These are phyloP conservation scores for Drosophila bocqueti DNA, from an alignment of 1,140 invertebrate species.

Conservation along the genomic window DNA sequence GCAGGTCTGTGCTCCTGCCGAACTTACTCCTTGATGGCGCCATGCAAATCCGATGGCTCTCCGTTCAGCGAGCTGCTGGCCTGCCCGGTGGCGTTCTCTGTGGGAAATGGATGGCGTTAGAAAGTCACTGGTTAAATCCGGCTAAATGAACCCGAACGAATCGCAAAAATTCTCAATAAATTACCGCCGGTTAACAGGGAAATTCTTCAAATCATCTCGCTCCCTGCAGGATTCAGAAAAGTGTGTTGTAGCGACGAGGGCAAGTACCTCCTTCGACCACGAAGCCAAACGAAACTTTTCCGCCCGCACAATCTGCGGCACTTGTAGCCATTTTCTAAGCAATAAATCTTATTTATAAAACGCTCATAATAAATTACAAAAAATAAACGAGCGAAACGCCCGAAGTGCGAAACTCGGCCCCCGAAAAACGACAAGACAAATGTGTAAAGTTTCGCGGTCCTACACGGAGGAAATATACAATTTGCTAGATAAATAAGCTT, in stretches of 20 bases:
- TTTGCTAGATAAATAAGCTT: background rate
- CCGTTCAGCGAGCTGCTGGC: conserved; percentile 66
- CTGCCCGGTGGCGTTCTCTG: conserved; percentile 76
- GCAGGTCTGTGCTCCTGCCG: background rate
- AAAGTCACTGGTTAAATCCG: conserved; percentile 6
- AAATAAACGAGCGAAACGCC: conserved; percentile 59
- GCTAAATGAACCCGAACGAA: conserved; percentile 48
- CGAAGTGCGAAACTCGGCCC: conserved; percentile 20
- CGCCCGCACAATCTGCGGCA: conserved; percentile 60
- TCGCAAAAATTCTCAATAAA: conserved; percentile 37
- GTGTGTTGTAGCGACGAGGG: conserved; percentile 4
- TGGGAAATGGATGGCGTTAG: background rate
- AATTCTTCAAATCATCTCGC: conserved; percentile 31
- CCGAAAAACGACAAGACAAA: conserved; percentile 62
- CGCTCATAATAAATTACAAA: conserved; percentile 75
- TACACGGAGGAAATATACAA: conserved; percentile 12
- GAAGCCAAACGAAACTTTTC: conserved; percentile 44
- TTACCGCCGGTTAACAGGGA: conserved; percentile 28
- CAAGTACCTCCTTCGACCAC: conserved; percentile 27
- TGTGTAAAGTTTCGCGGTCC: conserved; percentile 62
- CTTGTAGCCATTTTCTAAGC: conserved; percentile 70
- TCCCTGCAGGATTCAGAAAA: background rate
- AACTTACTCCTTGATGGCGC: conserved; percentile 73
- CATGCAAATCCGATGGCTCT: conserved; percentile 69
- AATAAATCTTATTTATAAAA: conserved; percentile 79